Conservation (phyloP, 2,888 invertebrate species). For the Cheilosia urbana region DNA sequence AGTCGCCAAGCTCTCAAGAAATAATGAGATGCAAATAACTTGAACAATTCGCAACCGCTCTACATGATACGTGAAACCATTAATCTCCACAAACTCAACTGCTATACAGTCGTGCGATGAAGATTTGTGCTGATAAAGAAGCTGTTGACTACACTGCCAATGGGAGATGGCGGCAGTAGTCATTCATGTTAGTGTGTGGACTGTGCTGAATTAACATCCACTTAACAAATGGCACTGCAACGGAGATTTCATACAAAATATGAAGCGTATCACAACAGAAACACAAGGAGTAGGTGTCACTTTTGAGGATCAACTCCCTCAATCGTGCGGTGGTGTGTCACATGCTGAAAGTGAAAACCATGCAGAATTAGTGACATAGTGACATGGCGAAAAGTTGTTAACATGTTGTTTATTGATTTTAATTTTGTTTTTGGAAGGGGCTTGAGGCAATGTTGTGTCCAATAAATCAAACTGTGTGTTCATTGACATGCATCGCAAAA, state of each 20-base stretch:
- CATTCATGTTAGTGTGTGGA: constrained; percentile 17
- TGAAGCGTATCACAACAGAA: constrained; percentile 14
- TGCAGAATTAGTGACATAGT: constrained; percentile 33
- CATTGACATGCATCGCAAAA: no score
- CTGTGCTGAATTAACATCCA: constrained; percentile 50
- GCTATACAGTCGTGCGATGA: constrained; percentile 4
- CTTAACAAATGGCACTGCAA: constrained; percentile 49
- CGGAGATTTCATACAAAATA: constrained; percentile 15
- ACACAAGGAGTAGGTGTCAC: constrained; percentile 44
- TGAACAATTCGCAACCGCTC: constrained; percentile 63
- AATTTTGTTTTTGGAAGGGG: neutral
- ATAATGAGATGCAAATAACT: constrained; percentile 73
- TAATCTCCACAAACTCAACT: constrained; percentile 15
- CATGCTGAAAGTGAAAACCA: constrained; percentile 62
- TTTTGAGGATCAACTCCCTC: constrained; percentile 57
- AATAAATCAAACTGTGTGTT: neutral
- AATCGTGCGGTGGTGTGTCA: neutral
- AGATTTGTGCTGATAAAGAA: constrained; percentile 48
- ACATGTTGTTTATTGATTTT: neutral
- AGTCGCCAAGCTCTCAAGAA: constrained; percentile 45
- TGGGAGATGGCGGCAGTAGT: constrained; percentile 34
- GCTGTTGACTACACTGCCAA: constrained; percentile 48
- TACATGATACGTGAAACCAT: constrained; percentile 43
- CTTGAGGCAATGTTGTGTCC: neutral
- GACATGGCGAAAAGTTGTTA: constrained; percentile 48